Evolutionary conservation across 2,888 invertebrate species (phyloP).

Genomic region (Acanthosepion pharaonis): DNA sequence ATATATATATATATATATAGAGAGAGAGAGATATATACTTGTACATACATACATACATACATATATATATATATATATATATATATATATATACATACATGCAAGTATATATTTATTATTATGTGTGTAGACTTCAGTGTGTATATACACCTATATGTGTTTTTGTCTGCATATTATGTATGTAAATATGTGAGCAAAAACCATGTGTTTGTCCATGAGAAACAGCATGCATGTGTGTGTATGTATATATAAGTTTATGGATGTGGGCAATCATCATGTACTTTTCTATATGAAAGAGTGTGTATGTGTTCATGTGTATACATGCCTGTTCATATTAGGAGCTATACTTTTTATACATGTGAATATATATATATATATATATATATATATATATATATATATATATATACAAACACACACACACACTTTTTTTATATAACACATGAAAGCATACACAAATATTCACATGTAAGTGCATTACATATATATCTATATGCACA

Average conservation of each 20-base stretch:
- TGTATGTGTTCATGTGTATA: neutral
- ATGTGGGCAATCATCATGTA: neutral
- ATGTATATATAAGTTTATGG: no score
- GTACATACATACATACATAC: no score
- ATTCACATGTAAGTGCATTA: no score
- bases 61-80: neutral
- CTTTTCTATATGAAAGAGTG: neutral
- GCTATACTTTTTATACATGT: neutral
- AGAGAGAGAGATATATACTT: no score
- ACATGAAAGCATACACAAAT: no score
- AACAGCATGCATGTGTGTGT: neutral
- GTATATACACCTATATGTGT: neutral
- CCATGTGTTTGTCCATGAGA: neutral
- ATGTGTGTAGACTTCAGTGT: neutral
- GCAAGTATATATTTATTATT: no score
- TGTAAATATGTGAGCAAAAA: neutral
- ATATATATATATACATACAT: neutral
- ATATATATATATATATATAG: conserved; percentile 33
- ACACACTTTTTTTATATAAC: no score
- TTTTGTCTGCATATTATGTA: no score
- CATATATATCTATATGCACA: neutral
- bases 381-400: no score
- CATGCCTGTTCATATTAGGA: neutral
- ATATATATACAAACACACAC: no score
- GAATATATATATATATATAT: no score